Base-by-base conservation (phyloP, 2,113 vertebrate species). In the Grammomys dolichurus region DNA sequence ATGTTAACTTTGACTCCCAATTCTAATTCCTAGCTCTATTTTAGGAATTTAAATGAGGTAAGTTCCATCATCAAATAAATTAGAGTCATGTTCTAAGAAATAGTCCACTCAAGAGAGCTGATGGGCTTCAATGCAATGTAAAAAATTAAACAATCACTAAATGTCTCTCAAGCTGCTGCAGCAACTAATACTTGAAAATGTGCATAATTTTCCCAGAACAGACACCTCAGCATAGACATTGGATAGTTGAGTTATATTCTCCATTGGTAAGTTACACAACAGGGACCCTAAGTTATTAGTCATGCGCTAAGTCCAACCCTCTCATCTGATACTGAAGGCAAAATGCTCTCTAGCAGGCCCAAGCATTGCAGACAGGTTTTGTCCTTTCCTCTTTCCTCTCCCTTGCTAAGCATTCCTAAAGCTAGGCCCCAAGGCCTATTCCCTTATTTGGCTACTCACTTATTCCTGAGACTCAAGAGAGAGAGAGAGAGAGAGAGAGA, bases 11-110 rank as follows among this genome's bases (percentile, higher is more conserved):
- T 31, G 40, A 48, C 48, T 92, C 86, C 78, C 69, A 93, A 65
- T 70, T 87, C 85, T 75, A 93, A 65, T 70, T 82, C n/a, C 69
- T 73, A 5, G 43, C 72, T 69, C 58, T 67, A 28, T 67, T 86
- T 91, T 80, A 91, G 31, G 69, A 75, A n/a, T 95, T 67, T 58
- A 84, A 96, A 96, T 93, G 63, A 96, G 73, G 78, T 93, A 81
- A 93, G 73, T 92, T 87, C n/a, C 31, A 90, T 77, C 51, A 87
- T 70, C 69, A 97, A 60, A 93, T 85, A 91, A 95, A 43, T 91
- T 70, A 72, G 28, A 5, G 48, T 87, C 46, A 72, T 93, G 81
- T 28, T 86, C 14, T 56, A 85, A 91, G 58, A 86, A 93, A 87
- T 67, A 95, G 89, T 58, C 91, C 81, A 80, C 12, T 81, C 33